Evolutionary conservation across 2,888 invertebrate species (phyloP), one percentile per base, ranked within the genome.

Genomic region (Aspidapion aeneum): DNA sequence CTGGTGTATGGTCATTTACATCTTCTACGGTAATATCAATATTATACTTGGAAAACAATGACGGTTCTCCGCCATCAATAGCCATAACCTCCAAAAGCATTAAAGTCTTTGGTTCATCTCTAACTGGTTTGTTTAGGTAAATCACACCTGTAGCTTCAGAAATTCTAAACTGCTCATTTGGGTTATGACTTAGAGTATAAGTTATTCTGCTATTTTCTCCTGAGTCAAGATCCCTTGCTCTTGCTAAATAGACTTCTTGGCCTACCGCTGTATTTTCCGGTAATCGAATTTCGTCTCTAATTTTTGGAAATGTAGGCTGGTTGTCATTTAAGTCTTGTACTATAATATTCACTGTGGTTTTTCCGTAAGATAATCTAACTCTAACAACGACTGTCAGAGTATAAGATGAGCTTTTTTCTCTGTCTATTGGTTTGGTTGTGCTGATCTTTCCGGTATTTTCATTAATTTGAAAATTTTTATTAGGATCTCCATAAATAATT

Each of bases 1-100:
- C 90, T 9, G 97, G 97, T 0, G 96, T 96, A 75, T 97, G 96
- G 80, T 97, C 95, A 79, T 98, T 98, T 1, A 96, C 94, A 78
- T 97, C 96, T 72, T 89, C 88, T 64, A 96, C 85, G 19, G 86
- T 85, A 52, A 92, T 85, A 21, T 86, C 83, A 55, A 94, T 85
- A 5, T 86, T 84, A 72, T 93, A 89, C 72, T 89, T 90, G 0
- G 93, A 89, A 18, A 90, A 87, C 57, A 94, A 81, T 7, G 90
- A 82, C 7, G 89, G 90, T 64, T 82, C 85, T 2, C 94, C 95
- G 60, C 90, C 89, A 80, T 96, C 96, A n/a, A 89, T 88, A 18
- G 94, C 94, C 57, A 88, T 90, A 19, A 95, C 89, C 80, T 94
- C 94, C 16, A 94, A 81, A 67, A 86, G 85, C 63, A 94, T 76